Conservation (phyloP, 1,140 invertebrate genomes). For the Gerris buenoi region DNA sequence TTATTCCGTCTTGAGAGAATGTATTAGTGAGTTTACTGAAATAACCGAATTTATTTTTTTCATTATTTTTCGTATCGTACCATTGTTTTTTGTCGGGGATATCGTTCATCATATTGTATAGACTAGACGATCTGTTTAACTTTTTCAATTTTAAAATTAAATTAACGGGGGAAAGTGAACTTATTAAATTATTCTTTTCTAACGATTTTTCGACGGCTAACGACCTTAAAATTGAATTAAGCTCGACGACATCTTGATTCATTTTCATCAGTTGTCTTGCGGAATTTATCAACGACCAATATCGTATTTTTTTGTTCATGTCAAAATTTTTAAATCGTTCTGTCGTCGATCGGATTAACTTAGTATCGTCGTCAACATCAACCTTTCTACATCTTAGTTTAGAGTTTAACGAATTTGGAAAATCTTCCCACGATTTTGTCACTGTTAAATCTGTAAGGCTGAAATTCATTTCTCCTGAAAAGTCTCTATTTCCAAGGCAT, state of each 20-base stretch:
- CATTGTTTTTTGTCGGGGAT: too few species aligned
- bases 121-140: too few species aligned
- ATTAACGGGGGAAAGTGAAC: not conserved
- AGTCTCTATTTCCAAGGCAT: not conserved
- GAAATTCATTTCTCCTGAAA: not conserved
- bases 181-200: not conserved
- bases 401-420: not conserved
- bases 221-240: not conserved
- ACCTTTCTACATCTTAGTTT: not conserved
- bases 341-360: not conserved
- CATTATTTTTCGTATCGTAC: too few species aligned
- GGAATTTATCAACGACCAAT: not conserved
- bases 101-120: too few species aligned
- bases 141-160: not conserved
- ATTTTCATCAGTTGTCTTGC: not conserved
- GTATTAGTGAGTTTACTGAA: too few species aligned
- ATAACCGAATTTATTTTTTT: too few species aligned
- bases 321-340: not conserved
- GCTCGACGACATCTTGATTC: not conserved
- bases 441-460: not conserved
- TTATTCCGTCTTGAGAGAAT: too few species aligned
- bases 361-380: not conserved
- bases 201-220: not conserved
- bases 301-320: not conserved
- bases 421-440: not conserved